Conservation (phyloP, 2,113 vertebrate species). For the Megatriorchis doriae region DNA sequence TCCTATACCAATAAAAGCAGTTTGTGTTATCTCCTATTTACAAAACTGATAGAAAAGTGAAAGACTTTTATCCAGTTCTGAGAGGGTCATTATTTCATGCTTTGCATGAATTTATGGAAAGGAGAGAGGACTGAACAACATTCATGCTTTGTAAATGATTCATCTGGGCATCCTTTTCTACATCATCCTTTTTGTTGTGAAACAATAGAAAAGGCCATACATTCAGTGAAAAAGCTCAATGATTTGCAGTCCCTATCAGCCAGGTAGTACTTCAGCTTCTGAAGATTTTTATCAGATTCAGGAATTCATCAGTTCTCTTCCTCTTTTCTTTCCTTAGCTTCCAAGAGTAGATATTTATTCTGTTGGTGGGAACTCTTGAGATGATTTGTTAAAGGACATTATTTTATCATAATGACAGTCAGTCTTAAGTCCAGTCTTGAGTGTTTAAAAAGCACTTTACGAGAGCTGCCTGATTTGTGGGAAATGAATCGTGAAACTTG, state of each 20-base stretch:
- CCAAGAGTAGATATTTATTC: not conserved
- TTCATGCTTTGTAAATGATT: not conserved
- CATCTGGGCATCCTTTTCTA: not conserved
- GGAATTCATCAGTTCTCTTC: not conserved
- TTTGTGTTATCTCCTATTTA: not conserved
- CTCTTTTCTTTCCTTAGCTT: not conserved
- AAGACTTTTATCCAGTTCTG: not conserved
- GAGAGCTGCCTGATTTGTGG: not conserved
- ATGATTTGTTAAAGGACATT: not conserved
- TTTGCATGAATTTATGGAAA: not conserved
- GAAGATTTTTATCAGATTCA: not conserved
- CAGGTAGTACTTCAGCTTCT: not conserved
- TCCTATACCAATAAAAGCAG: not conserved
- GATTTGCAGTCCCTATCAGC: not conserved
- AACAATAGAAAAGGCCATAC: not conserved
- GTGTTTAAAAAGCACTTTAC: not conserved
- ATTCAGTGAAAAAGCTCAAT: not conserved
- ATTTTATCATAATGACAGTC: not conserved
- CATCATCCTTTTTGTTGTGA: not conserved
- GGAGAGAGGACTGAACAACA: not conserved
- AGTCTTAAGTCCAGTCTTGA: not conserved
- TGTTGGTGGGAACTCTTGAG: not conserved
- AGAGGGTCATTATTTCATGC: not conserved
- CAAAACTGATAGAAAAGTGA: not conserved
- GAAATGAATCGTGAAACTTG: not conserved